Evolutionary conservation across 2,797 vertebrate genomes (phyloP).

Genomic region (Thunnus albacares): DNA sequence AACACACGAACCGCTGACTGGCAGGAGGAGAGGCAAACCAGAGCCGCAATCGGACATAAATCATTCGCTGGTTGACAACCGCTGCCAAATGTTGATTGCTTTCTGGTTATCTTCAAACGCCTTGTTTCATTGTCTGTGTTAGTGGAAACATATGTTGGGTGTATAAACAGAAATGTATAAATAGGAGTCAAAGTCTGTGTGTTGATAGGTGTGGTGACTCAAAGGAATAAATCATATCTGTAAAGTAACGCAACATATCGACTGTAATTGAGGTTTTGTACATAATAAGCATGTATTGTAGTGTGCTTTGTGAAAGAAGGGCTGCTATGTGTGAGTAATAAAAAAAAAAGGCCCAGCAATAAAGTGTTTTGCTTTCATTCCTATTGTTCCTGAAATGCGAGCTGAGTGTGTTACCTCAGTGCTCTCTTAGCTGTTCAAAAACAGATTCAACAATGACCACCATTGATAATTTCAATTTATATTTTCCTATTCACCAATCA

Average conservation of each 20-base stretch:
- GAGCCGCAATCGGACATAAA: constrained; percentile 76
- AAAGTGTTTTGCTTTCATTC: constrained; percentile 19
- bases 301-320: neutral
- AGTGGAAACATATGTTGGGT: constrained; percentile 67
- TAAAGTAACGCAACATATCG: neutral
- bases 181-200: constrained; percentile 47
- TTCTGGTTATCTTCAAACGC: constrained; percentile 78
- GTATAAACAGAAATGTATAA: constrained; percentile 38
- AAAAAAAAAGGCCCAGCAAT: constrained; percentile 1
- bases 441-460: constrained; percentile 31
- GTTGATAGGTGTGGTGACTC: constrained; percentile 24
- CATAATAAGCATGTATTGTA: neutral
- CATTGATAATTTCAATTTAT: constrained; percentile 17
- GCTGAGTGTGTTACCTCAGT: neutral
- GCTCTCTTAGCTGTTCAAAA: constrained; percentile 7
- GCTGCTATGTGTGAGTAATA: neutral
- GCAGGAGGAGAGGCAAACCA: constrained; percentile 67
- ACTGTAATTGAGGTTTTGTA: neutral
- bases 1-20: constrained; percentile 67
- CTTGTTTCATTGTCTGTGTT: constrained; percentile 72
- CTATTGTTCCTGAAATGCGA: constrained; percentile 38
- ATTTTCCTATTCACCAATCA: constrained; percentile 38
- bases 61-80: constrained; percentile 77
- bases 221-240: constrained; percentile 31
- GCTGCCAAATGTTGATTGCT: constrained; percentile 78